Base-by-base conservation (phyloP, 2,113 vertebrate species). In the Tychaedon coryphoeus region DNA sequence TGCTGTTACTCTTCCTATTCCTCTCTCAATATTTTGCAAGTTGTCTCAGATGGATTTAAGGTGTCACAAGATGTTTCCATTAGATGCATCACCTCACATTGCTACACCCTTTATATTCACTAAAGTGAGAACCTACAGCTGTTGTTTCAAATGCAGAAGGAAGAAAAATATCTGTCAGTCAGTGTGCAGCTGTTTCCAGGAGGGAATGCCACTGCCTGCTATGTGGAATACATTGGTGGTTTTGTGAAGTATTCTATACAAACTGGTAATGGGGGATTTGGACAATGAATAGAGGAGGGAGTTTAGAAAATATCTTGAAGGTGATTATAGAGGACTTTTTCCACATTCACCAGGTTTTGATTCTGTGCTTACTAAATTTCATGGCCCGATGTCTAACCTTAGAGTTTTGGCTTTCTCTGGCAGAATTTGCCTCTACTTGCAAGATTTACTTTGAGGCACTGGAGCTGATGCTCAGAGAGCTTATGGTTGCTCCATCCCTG, bases 11-110 rank as follows among this genome's bases (percentile, higher is more conserved):
- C 4, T 5, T 19, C 14, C 13, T 14, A 28, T 40, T 5, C 19
- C 12, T 4, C 15, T 12, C 19, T 31, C 15, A 33, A 33, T 16
- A 19, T 43, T 74, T 19, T 0, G 2, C 5, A 11, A 29, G 26
- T 1, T 57, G 74, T 67, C 25, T 81, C 33, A 23, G 40, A 53
- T 24, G 15, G 11, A n/a, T 54, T 82, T 34, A 66, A 56, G 18
- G 10, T 0, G 1, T n/a, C 72, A 48, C 29, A 75, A 69, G 22
- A 38, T 60, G 7, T 73, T 93, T 88, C 60, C 15, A 31, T 19
- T 0, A 0, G 4, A 38, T 2, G 2, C 29, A 58, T 45, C 3
- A 1, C 11, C 43, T 64, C 72, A 25, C 8, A 6, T 19, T 19
- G 12, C 26, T 62, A 7, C 8, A 69, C 8, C 5, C 15, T 58